A percentile compares a stretch with the other conserved stretches of the same genome.
Conservation (phyloP, 2,888 invertebrate species). For the Cerastoderma edule region DNA sequence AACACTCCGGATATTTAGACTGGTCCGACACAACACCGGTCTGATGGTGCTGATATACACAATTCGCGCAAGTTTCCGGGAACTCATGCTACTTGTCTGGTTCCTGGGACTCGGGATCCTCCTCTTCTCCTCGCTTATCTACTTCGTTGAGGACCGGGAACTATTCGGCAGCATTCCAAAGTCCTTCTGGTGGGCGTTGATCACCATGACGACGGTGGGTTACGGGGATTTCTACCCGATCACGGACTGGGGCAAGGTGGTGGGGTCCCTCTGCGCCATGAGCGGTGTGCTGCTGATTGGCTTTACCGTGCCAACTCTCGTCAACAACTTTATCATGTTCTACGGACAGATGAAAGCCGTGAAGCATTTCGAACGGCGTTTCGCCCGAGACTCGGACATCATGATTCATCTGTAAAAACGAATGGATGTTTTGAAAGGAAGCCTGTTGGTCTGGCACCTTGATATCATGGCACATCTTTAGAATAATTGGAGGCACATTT, state of each 20-base stretch:
- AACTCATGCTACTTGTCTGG: conserved; percentile 76
- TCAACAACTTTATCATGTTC: conserved; percentile 79
- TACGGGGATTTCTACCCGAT: conserved; percentile 80
- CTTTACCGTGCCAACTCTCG: conserved; percentile 79
- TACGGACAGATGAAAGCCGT: conserved; percentile 74
- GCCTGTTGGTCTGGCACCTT: too few species aligned
- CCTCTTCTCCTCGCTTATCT: conserved; percentile 79
- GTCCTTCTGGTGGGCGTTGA: conserved; percentile 81
- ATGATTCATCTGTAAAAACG: too few species aligned
- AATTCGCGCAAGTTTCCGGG: conserved; percentile 76
- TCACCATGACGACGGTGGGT: conserved; percentile 82
- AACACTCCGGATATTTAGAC: conserved; percentile 75
- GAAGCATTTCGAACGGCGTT: conserved; percentile 39
- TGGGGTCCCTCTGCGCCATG: conserved; percentile 76
- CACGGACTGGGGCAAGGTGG: conserved; percentile 71
- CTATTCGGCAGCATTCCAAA: conserved; percentile 75
- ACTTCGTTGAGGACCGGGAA: conserved; percentile 73
- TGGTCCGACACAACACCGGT: conserved; percentile 76
- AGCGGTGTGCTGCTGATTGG: conserved; percentile 77
- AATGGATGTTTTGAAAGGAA: too few species aligned
- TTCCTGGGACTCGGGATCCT: conserved; percentile 78
- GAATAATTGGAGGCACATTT: too few species aligned
- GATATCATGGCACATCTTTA: too few species aligned
- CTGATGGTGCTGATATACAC: conserved; percentile 80
- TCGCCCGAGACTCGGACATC: not conserved